A percentile compares a stretch with the other conserved stretches of the same genome.
phyloP scores from a whole-genome alignment of 2,797 vertebrate species.

The Micromesistius poutassou region DNA sequence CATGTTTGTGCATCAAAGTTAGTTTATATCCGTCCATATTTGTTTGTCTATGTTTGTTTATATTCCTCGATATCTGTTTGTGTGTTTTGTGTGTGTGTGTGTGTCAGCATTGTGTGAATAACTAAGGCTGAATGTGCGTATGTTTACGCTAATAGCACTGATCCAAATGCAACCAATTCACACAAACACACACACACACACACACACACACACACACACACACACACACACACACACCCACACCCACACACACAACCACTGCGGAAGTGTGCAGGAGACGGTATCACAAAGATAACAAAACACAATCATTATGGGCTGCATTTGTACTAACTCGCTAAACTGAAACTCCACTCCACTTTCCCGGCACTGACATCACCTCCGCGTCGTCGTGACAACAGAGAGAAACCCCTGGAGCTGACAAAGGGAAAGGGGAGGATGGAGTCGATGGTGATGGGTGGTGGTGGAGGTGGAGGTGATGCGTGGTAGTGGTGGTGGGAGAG shows the following conservation, averaged over 20 bases:
- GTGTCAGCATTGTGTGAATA: too few relatives aligned
- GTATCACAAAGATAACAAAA: conserved; percentile 76
- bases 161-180: background rate
- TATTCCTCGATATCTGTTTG: conserved; percentile 11
- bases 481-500: conserved; percentile 25
- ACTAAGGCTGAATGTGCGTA: conserved; percentile 18
- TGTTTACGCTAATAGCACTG: conserved; percentile 15
- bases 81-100: background rate
- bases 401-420: conserved; percentile 78
- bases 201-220: too few relatives aligned
- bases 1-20: too few relatives aligned
- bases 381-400: conserved; percentile 76
- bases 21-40: background rate
- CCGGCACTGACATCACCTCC: conserved; percentile 74
- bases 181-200: too few relatives aligned
- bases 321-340: conserved; percentile 79
- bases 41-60: conserved; percentile 11
- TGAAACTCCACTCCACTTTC: conserved; percentile 70
- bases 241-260: conserved; percentile 12
- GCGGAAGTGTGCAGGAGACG: conserved; percentile 53
- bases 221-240: too few relatives aligned
- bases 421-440: conserved; percentile 66
- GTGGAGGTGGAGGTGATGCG: conserved; percentile 27
- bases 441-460: conserved; percentile 41
- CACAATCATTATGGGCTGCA: conserved; percentile 79